Base-by-base conservation (phyloP, 2,888 invertebrate species). In the Glyphotaelius pellucidus region DNA sequence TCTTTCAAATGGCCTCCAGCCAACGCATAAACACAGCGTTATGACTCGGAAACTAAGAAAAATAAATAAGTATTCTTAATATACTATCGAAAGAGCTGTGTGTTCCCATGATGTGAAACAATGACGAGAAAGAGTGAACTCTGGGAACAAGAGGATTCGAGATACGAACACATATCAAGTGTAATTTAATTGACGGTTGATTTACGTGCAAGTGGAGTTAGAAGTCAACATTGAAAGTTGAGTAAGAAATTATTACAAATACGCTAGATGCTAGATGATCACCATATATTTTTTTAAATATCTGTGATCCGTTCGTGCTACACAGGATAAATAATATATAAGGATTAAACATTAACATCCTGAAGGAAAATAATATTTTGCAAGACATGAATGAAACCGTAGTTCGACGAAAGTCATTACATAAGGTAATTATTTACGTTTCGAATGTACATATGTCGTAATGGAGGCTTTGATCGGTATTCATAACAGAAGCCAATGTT, bases 11-110 rank as follows among this genome's bases (percentile, higher is more conserved):
- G 67, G 67, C 67, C 67, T 67, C 67, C n/a, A 67, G 67, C 67
- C 67, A 67, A 67, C 67, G 67, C 67, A n/a, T 67, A 67, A 67
- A 67, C 67, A 67, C 67, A 67, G 67, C n/a, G 67, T 67, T 67
- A 52, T n/a, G 67, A 67, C 67, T 67, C 67, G 25, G 67, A 67
- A 67, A 67, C 67, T 67, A 67, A 67, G 67, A 67, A 67, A 9
- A 25, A 67, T 67, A 67, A 25, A 67, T 67, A n/a, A 19, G 25
- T 25, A 47, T 47, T 3, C 9, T 47, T 47, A 67, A 25, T 67
- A 7, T 67, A 9, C 25, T 67, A 67, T 67, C 67, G n/a, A 67
- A 67, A 67, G 67, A 67, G 67, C 67, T 9, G 67, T 67, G 25
- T 25, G 25, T 67, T 67, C 67, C 67, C 67, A 67, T 67, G 67